A percentile compares a stretch with the other conserved stretches of the same genome.
Conservation (phyloP, 2,888 invertebrate genomes). For the Ptychoptera contaminata region DNA sequence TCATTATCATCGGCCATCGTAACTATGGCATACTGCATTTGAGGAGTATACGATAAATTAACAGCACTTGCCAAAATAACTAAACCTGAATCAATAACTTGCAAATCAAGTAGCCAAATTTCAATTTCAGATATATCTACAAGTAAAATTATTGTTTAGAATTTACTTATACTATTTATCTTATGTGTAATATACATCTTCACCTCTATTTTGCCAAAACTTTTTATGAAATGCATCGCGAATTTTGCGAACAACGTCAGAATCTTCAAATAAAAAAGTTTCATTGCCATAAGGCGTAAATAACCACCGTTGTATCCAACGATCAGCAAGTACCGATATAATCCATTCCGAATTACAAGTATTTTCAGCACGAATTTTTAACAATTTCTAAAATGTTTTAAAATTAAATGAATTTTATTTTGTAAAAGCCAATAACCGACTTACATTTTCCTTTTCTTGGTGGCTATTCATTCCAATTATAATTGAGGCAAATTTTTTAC, state of each 20-base stretch:
- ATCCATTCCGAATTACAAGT: constrained; percentile 33
- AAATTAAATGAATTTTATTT: constrained; percentile 1
- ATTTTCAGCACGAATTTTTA: constrained; percentile 45
- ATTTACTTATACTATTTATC: background rate
- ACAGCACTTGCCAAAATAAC: constrained; percentile 56
- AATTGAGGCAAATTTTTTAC: constrained; percentile 39
- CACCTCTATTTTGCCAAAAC: constrained; percentile 43
- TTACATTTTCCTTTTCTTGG: constrained; percentile 28
- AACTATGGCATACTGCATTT: constrained; percentile 51
- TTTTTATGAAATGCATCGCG: constrained; percentile 51
- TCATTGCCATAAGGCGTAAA: constrained; percentile 45
- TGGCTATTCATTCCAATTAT: constrained; percentile 27
- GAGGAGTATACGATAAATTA: constrained; percentile 46
- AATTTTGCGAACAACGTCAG: constrained; percentile 55
- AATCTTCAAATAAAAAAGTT: constrained; percentile 51
- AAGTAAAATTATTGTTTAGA: background rate
- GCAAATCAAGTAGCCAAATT: constrained; percentile 64
- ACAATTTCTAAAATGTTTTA: constrained; percentile 34
- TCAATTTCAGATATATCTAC: constrained; percentile 46
- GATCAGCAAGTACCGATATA: constrained; percentile 59
- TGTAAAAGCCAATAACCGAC: background rate
- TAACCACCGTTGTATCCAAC: constrained; percentile 71
- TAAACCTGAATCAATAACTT: constrained; percentile 44
- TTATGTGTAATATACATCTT: constrained; percentile 5
- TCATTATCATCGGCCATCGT: constrained; percentile 17